Conservation (phyloP, 1,140 invertebrate genomes). For the Trachymyrmex septentrionalis region DNA sequence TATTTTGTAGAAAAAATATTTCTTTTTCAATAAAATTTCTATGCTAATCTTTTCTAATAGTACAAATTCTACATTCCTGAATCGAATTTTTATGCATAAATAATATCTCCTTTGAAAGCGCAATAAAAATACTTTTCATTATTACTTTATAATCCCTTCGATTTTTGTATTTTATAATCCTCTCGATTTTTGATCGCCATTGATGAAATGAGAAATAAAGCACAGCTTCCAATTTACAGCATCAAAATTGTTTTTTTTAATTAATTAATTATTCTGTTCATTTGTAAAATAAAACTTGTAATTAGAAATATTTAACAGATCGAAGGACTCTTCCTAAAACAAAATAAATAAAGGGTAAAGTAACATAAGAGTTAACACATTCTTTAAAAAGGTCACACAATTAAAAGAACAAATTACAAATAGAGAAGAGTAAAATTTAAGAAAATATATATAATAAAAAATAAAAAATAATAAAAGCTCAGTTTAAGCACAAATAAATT, state of each 20-base stretch:
- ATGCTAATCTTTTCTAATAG: background rate
- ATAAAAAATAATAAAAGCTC: too few relatives aligned
- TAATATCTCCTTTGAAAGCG: background rate
- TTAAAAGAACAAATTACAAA: too few relatives aligned
- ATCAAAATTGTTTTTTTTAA: background rate
- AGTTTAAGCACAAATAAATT: too few relatives aligned
- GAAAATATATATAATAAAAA: too few relatives aligned
- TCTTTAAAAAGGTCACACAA: too few relatives aligned
- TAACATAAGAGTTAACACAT: too few relatives aligned
- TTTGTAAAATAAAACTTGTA: constrained; percentile 7
- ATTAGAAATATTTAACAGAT: too few relatives aligned
- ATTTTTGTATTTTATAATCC: background rate
- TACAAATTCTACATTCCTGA: background rate
- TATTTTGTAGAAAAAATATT: background rate
- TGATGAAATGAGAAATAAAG: background rate
- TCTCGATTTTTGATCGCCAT: background rate
- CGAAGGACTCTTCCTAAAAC: too few relatives aligned
- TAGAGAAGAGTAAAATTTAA: too few relatives aligned
- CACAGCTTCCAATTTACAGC: background rate
- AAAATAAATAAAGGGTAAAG: too few relatives aligned
- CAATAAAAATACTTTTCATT: background rate
- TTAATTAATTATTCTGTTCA: constrained; percentile 17
- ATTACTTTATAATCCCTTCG: background rate
- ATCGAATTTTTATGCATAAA: background rate
- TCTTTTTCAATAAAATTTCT: background rate